Evolutionary conservation across 2,797 vertebrate genomes (phyloP), one percentile per base, ranked within the genome.

Genomic region (Cyprinella venusta): DNA sequence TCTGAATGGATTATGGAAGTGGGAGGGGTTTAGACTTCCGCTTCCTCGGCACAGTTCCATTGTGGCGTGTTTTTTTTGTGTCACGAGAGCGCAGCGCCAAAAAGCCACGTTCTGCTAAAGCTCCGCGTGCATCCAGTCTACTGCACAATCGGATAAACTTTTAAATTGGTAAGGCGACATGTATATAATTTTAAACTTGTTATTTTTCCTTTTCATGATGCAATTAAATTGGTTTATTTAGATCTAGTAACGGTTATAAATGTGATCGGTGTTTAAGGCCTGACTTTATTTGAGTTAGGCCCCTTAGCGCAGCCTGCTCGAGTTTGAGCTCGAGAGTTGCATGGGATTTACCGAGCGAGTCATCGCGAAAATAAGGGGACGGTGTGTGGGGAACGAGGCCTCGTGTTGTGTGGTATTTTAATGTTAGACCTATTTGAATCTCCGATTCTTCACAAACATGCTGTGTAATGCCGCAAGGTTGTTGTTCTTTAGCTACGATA

Each of bases 11-110:
- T 30, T 63, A 19, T 59, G 59, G n/a, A 56, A 48, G 69, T 79
- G 76, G 80, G 84, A 30, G 84, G 59, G 61, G 42, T 26, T 5
- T 8, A 65, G 48, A 72, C 76, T 83, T 72, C 83, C 79, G 68
- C 68, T 82, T 79, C 59, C 56, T 79, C 21, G 9, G 33, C 24
- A 3, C 33, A 19, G 30, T 16, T 26, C 59, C 33, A 59, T 15
- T 30, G 71, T 69, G 84, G 71, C 64, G 52, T 81, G 80, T 71
- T 83, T 70, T 83, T 70, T 80, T 71, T 85, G 80, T 86, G 69
- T 86, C 64, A 84, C 79, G 40, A 78, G 82, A 86, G 76, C 59
- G 64, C 42, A 45, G 71, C 79, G 36, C 75, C 76, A 56, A 52
- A 76, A 54, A 56, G 42, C 72, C 75, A 83, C 69, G 80, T 82